Percentiles rank a stretch among this genome's conserved stretches.
Conservation (phyloP, 2,797 vertebrate species). For the Melanotaenia nigrans region DNA sequence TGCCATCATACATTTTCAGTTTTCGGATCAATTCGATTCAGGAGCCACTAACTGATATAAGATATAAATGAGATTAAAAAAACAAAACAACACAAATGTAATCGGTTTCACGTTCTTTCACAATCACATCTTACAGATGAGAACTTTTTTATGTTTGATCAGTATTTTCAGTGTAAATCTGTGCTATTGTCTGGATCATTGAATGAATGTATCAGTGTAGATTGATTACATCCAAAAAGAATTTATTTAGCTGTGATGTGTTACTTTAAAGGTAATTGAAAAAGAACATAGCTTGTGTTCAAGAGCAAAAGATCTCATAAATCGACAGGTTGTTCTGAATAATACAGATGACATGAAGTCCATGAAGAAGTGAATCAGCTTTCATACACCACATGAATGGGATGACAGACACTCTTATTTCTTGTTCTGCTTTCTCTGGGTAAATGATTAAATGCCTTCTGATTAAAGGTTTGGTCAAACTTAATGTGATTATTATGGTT, state of each 20-base stretch:
- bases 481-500: neutral
- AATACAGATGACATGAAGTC: neutral
- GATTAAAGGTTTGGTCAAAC: neutral
- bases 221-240: too few species aligned
- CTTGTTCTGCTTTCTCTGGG: constrained; percentile 5
- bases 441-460: neutral
- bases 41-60: too few species aligned
- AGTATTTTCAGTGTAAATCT: too few species aligned
- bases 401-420: constrained; percentile 24
- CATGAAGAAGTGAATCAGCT: neutral
- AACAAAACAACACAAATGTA: too few species aligned
- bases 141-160: too few species aligned
- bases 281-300: neutral
- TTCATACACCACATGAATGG: constrained; percentile 15
- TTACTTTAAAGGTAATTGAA: neutral
- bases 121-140: too few species aligned
- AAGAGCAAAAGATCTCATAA: neutral
- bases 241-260: neutral
- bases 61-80: too few species aligned
- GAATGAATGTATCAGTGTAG: too few species aligned
- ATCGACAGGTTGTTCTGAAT: neutral
- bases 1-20: too few species aligned
- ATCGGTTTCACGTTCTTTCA: too few species aligned
- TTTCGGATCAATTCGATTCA: too few species aligned
- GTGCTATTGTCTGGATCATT: too few species aligned